Evolutionary conservation across 2,797 vertebrate species (phyloP).

Genomic region (Argentina silus): DNA sequence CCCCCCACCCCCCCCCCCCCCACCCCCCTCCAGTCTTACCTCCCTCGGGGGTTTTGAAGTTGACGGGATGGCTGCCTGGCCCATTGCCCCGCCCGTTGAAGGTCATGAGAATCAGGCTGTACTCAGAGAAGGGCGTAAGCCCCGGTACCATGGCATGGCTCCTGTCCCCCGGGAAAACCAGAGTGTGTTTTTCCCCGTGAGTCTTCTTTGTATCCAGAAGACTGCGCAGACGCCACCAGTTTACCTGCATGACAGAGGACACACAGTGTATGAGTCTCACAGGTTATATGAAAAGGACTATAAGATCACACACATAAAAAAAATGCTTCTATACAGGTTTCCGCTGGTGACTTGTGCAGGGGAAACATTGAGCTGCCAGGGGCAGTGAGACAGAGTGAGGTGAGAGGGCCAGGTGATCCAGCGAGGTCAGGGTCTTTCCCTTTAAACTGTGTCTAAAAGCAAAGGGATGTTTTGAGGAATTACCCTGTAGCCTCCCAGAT

Average conservation of each 20-base stretch:
- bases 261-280: background rate
- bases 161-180: constrained; percentile 83
- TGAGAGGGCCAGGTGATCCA: constrained; percentile 44
- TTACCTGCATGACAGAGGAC: constrained; percentile 77
- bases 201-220: constrained; percentile 82
- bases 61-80: constrained; percentile 85
- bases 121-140: constrained; percentile 91
- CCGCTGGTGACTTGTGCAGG: constrained; percentile 5
- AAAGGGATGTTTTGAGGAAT: constrained; percentile 63
- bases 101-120: constrained; percentile 87
- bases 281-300: constrained; percentile 3
- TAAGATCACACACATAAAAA: background rate
- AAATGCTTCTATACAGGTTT: constrained; percentile 2
- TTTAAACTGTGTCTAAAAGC: constrained; percentile 65
- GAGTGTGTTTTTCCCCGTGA: constrained; percentile 81
- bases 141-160: constrained; percentile 81
- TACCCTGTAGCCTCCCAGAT: constrained; percentile 95
- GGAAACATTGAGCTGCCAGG: constrained; percentile 38
- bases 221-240: constrained; percentile 90
- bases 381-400: constrained; percentile 18
- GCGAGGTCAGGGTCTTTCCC: constrained; percentile 58
- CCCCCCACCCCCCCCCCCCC: background rate
- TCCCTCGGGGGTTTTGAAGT: constrained; percentile 95
- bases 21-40: constrained; percentile 76
- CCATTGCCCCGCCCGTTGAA: constrained; percentile 92